phyloP scores from a whole-genome alignment of 2,888 invertebrate genomes.

The Neoscelio sp. region DNA sequence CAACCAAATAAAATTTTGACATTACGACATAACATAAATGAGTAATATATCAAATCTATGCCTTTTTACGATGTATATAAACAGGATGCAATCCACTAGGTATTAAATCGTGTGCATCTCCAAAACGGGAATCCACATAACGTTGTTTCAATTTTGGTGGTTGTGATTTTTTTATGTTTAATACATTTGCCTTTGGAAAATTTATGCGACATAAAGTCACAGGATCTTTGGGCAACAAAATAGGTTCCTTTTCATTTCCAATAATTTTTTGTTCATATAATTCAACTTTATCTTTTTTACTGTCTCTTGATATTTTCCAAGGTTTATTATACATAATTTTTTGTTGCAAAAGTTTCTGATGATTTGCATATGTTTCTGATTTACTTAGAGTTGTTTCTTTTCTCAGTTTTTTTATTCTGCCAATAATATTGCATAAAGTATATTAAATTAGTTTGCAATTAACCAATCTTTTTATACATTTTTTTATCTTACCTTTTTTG shows the following conservation, averaged over 20 bases:
- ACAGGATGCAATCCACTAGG: constrained; percentile 88
- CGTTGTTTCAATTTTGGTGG: constrained; percentile 84
- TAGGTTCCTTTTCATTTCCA: constrained; percentile 24
- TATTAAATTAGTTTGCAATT: neutral
- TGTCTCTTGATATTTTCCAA: constrained; percentile 39
- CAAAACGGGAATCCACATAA: constrained; percentile 86
- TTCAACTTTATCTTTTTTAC: constrained; percentile 13
- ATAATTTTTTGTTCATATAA: constrained; percentile 24
- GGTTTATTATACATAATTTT: constrained; percentile 47
- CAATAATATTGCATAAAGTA: too few relatives aligned
- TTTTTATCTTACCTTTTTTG: constrained; percentile 11
- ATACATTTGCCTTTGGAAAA: constrained; percentile 86
- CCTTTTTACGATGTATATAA: constrained; percentile 85
- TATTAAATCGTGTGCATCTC: constrained; percentile 86
- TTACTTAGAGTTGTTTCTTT: constrained; percentile 2
- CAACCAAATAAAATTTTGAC: constrained; percentile 6
- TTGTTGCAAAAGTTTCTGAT: constrained; percentile 40
- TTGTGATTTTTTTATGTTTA: constrained; percentile 84
- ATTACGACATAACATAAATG: constrained; percentile 9
- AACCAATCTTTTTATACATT: neutral
- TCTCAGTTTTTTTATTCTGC: constrained; percentile 8
- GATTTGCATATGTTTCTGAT: constrained; percentile 29
- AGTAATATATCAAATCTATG: constrained; percentile 69
- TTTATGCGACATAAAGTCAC: constrained; percentile 80
- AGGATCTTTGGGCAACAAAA: constrained; percentile 67